Conservation (phyloP, 2,797 vertebrate species). For the Staurois parvus region DNA sequence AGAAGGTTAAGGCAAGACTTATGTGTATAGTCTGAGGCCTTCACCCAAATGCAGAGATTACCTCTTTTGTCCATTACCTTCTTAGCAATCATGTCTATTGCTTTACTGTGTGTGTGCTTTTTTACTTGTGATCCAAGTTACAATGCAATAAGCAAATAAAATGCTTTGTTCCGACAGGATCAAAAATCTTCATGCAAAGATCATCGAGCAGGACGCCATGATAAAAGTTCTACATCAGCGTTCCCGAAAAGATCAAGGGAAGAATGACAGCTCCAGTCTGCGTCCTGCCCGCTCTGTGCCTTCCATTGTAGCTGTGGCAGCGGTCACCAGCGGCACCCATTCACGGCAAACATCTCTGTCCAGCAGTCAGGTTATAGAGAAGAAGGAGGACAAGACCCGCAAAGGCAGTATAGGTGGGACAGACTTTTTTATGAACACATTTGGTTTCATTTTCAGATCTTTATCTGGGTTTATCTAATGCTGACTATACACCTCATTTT, state of each 20-base stretch:
- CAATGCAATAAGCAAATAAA: too few species aligned
- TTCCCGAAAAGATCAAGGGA: constrained; percentile 80
- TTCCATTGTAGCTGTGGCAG: constrained; percentile 76
- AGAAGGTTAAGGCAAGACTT: too few species aligned
- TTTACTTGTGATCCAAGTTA: too few species aligned
- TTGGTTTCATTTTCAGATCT: too few species aligned
- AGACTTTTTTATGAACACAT: not conserved
- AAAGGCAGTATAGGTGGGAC: constrained; percentile 83
- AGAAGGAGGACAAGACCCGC: constrained; percentile 80
- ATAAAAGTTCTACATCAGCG: constrained; percentile 89
- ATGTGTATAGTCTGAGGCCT: too few species aligned
- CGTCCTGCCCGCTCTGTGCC: constrained; percentile 83
- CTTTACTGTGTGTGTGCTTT: too few species aligned
- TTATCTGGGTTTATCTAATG: too few species aligned
- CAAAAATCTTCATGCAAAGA: constrained; percentile 88
- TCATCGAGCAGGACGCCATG: constrained; percentile 90
- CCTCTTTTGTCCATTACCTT: too few species aligned
- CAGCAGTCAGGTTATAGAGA: constrained; percentile 76
- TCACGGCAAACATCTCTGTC: constrained; percentile 82
- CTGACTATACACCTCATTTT: too few species aligned
- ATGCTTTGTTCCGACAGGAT: constrained; percentile 73
- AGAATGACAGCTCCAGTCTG: constrained; percentile 75
- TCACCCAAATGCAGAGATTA: too few species aligned
- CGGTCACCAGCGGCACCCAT: constrained; percentile 70
- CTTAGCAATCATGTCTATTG: too few species aligned